Conservation (phyloP, 2,113 vertebrate species). For the Sitta europaea region DNA sequence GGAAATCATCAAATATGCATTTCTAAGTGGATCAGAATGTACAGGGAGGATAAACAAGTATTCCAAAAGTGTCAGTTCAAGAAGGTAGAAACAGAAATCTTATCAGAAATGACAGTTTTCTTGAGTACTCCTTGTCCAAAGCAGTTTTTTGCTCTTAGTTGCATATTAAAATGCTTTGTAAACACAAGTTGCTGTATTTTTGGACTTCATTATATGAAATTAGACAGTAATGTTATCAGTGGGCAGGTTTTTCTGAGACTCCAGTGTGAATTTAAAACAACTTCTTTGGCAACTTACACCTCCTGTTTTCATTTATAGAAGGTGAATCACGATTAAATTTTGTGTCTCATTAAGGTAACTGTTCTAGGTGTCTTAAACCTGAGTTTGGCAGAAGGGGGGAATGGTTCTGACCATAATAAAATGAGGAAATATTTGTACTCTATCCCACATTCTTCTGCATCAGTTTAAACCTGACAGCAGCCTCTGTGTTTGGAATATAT, state of each 20-base stretch:
- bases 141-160: neutral
- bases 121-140: neutral
- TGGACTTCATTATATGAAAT: neutral
- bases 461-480: neutral
- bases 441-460: neutral
- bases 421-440: neutral
- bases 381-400: neutral
- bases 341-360: neutral
- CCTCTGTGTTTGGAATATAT: neutral
- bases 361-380: neutral
- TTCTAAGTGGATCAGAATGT: slow-evolving; percentile 16
- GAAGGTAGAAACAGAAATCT: neutral
- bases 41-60: neutral
- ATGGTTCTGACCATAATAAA: neutral
- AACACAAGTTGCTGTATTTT: neutral
- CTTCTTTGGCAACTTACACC: neutral
- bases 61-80: neutral
- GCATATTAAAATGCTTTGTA: neutral
- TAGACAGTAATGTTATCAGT: neutral
- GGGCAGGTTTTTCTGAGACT: neutral
- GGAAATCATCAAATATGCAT: slow-evolving; percentile 12
- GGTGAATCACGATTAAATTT: neutral
- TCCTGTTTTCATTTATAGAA: neutral
- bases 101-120: neutral
- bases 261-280: neutral